Evolutionary conservation across 2,113 vertebrate genomes (phyloP).

Genomic region (Ciconia stormi): DNA sequence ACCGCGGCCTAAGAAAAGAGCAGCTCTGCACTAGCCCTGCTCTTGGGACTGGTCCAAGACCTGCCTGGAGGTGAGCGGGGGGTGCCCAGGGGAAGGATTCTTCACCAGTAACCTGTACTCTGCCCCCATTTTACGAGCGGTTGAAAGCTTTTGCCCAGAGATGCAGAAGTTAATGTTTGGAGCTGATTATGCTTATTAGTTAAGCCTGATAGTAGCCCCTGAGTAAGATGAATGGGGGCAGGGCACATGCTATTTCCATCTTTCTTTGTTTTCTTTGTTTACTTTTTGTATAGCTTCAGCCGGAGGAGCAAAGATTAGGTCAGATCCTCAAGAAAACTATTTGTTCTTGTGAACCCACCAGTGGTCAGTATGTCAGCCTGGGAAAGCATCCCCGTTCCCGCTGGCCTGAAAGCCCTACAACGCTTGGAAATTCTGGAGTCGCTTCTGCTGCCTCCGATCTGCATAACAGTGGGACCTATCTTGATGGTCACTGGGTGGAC

Average conservation of each 20-base stretch:
- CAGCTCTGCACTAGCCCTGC: neutral
- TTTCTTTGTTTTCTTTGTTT: neutral
- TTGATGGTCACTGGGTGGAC: neutral
- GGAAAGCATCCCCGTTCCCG: neutral
- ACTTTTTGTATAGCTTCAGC: neutral
- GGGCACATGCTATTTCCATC: neutral
- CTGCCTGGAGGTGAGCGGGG: neutral
- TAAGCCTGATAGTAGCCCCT: neutral
- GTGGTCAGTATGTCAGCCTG: neutral
- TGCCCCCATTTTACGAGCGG: neutral
- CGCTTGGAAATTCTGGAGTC: neutral
- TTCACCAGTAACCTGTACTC: neutral
- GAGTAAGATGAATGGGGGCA: neutral
- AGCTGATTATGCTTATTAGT: neutral
- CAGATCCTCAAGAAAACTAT: neutral
- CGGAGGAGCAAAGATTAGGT: neutral
- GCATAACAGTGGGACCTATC: fast-evolving
- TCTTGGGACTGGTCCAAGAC: neutral
- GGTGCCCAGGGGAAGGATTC: neutral
- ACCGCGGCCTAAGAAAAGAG: neutral
- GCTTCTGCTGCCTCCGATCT: neutral
- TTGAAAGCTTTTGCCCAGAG: neutral
- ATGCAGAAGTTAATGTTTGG: neutral
- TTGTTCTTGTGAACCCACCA: neutral
- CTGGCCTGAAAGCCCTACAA: neutral